Percentiles rank a stretch among this genome's conserved stretches.
Evolutionary conservation across 92 coral and sea anemone species (phyloP).

Genomic region (Metridium senile): DNA sequence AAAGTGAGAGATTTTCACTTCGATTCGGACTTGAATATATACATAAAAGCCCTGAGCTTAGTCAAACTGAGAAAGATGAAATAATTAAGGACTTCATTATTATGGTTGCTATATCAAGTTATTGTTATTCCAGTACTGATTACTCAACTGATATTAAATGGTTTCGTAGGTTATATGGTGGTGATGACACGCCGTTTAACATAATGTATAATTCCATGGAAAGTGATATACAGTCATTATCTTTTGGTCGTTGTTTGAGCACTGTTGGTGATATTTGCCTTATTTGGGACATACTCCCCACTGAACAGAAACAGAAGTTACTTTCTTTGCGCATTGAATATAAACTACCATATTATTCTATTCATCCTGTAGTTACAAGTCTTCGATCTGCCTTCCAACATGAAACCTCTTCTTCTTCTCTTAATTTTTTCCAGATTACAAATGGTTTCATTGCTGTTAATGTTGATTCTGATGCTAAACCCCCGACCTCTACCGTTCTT

Average conservation of each 20-base stretch:
- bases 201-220: no score
- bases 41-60: neutral
- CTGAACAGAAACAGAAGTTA: neutral
- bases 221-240: no score
- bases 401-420: neutral
- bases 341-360: neutral
- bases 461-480: neutral
- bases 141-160: no score
- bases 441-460: neutral
- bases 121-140: no score
- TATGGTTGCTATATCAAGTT: neutral
- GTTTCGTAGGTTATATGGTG: neutral
- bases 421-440: neutral
- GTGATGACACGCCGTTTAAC: neutral
- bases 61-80: neutral
- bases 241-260: no score
- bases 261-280: neutral
- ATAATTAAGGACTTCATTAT: neutral
- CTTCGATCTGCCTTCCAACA: neutral
- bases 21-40: neutral
- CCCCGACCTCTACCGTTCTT: neutral
- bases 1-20: constrained; percentile 1
- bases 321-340: neutral
- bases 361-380: neutral
- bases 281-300: neutral